A percentile compares a stretch with the other conserved stretches of the same genome.
Conservation (phyloP, 2,888 invertebrate species). For the Melikaiella ostensackeni region DNA sequence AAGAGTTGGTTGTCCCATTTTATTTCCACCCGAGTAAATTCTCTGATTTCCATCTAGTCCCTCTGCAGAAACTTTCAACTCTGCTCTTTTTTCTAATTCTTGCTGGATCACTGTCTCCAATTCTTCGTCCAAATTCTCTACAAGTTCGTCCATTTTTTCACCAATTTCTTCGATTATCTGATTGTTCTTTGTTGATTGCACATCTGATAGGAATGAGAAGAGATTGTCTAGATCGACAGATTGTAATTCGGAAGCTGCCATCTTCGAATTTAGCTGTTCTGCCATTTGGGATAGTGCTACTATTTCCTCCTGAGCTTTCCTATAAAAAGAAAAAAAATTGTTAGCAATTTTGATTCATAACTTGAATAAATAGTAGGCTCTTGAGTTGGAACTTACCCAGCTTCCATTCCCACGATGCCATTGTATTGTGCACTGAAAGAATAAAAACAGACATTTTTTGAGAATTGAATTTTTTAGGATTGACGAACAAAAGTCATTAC, state of each 20-base stretch:
- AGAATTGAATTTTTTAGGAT: not conserved
- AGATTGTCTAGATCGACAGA: slow-evolving; percentile 93
- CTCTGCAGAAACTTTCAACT: slow-evolving; percentile 44
- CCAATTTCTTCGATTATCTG: slow-evolving; percentile 89
- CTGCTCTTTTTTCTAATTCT: slow-evolving; percentile 71
- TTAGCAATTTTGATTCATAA: not conserved
- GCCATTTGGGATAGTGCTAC: slow-evolving; percentile 86
- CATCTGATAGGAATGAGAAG: slow-evolving; percentile 93
- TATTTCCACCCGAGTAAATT: slow-evolving; percentile 60
- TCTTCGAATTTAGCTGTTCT: slow-evolving; percentile 83
- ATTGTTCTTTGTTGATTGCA: slow-evolving; percentile 81
- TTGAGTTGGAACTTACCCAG: slow-evolving; percentile 76
- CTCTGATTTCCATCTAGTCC: slow-evolving; percentile 60
- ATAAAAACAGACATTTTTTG: slow-evolving; percentile 48
- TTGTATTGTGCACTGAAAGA: slow-evolving; percentile 79
- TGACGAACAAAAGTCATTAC: slow-evolving; percentile 17
- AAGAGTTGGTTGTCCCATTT: slow-evolving; percentile 81
- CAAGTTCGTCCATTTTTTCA: slow-evolving; percentile 89
- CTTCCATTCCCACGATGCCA: slow-evolving; percentile 79
- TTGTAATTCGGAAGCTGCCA: slow-evolving; percentile 80
- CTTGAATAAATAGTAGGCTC: not conserved
- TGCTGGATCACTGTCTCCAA: slow-evolving; percentile 83
- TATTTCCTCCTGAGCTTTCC: slow-evolving; percentile 84
- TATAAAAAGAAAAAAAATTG: slow-evolving; percentile 70
- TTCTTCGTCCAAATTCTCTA: slow-evolving; percentile 89